Evolutionary conservation across 2,797 vertebrate genomes (phyloP), one percentile per base, ranked within the genome.

Genomic region (Rhinatrema bivittatum): DNA sequence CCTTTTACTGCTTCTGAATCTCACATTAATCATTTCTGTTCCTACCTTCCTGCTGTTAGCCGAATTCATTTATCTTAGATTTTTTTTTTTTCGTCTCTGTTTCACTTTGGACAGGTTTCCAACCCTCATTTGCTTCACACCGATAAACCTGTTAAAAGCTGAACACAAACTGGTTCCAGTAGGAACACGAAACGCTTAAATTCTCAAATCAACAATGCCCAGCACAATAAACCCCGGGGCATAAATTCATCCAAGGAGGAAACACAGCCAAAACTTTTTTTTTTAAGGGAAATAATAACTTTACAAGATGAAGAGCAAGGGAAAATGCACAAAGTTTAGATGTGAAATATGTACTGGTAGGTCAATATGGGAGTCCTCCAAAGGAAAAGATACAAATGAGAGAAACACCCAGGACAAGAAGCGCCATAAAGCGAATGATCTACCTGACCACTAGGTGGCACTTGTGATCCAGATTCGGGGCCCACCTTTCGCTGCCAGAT

Each of bases 161-260:
- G 62, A 58, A 59, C 57, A 68, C 49, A 53, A 41, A 56, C 29
- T 50, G 12, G 36, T 73, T 72, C 53, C 46, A 20, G 49, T 27
- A 54, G 59, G n/a, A n/a, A n/a, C n/a, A n/a, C n/a, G 60, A 66
- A 23, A n/a, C 5, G 25, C 50, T 20, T 54, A 63, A 61, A n/a
- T n/a, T n/a, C n/a, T n/a, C n/a, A n/a, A n/a, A n/a, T n/a, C n/a
- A n/a, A n/a, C n/a, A n/a, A n/a, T n/a, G n/a, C n/a, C n/a, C n/a
- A n/a, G n/a, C n/a, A n/a, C n/a, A n/a, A n/a, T n/a, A n/a, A n/a
- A n/a, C n/a, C n/a, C n/a, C n/a, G n/a, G n/a, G n/a, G n/a, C n/a
- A n/a, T n/a, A n/a, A n/a, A n/a, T n/a, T n/a, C n/a, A n/a, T n/a
- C n/a, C n/a, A n/a, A n/a, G n/a, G n/a, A n/a, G n/a, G n/a, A n/a